These are phyloP conservation scores for Trogon surrucura DNA, from an alignment of 2,113 vertebrate genomes.

Conservation along the genomic window DNA sequence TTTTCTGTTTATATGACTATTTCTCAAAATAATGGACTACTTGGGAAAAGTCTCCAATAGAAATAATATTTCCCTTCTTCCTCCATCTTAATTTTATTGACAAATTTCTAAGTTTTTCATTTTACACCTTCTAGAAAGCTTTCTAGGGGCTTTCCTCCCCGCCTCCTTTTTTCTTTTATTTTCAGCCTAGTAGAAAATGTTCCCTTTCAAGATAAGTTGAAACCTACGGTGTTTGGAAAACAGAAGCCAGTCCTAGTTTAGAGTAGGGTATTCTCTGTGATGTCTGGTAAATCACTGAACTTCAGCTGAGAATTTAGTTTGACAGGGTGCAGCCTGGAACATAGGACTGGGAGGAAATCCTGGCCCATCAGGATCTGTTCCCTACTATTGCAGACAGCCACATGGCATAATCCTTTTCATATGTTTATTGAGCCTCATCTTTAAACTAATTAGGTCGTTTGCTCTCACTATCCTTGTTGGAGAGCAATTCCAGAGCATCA, in stretches of 20 bases:
- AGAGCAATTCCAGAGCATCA: constrained; percentile 51
- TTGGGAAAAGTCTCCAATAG: neutral
- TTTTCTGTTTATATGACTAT: neutral
- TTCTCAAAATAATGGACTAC: neutral
- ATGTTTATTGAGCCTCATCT: constrained; percentile 45
- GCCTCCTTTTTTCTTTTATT: rapidly evolving
- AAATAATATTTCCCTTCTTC: neutral
- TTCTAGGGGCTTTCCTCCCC: rapidly evolving
- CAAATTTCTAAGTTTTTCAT: neutral
- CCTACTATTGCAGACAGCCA: neutral
- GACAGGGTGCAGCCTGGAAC: neutral
- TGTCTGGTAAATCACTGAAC: neutral
- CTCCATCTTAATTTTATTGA: neutral
- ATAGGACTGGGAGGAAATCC: neutral
- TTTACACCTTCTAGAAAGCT: neutral
- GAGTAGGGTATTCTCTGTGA: neutral
- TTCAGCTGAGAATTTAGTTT: neutral
- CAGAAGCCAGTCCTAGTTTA: neutral
- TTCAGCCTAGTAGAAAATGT: neutral
- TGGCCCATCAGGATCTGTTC: neutral
- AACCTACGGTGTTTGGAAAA: neutral
- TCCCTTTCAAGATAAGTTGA: neutral
- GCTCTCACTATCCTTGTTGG: constrained; percentile 42
- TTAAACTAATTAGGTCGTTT: constrained; percentile 62
- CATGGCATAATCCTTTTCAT: constrained; percentile 7